Evolutionary conservation across 2,888 invertebrate genomes (phyloP), one percentile per base, ranked within the genome.

Genomic region (Euphydryas editha): DNA sequence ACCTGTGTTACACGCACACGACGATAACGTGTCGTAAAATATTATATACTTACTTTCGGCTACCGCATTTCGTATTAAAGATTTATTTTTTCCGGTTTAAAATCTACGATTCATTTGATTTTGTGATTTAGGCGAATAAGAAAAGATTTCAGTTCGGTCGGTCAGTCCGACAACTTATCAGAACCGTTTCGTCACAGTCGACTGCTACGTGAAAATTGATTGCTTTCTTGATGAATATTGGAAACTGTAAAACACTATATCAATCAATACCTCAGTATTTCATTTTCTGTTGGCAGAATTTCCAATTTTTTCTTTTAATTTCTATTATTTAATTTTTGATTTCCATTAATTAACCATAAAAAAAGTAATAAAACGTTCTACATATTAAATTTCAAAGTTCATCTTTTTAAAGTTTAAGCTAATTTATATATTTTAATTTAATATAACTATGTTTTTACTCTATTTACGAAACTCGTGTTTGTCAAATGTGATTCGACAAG

Each of bases 1-100:
- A 68, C 57, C 61, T 59, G 70, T 65, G 47, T 68, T 62, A 64
- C 59, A 68, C 68, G 66, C 68, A 73, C 73, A 77, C 74, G 75
- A 65, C 68, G 72, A 66, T 62, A 44, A 49, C 21, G 42, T 60
- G 71, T 70, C 70, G 67, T 76, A 69, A 72, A 74, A 71, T 55
- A 39, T 68, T 66, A 70, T 65, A 69, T 58, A 67, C 39, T 49
- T n/a, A 55, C 67, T 68, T 72, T 67, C 54, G 62, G 68, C 61
- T 58, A 60, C 60, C 69, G 67, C 56, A 61, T 65, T 68, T 62
- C 60, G 44, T 73, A 73, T 65, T 56, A 66, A 55, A 65, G 72
- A 71, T 68, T 72, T 72, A 70, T 67, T 44, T 67, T 60, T 72
- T 72, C 67, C 67, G 66, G 54, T 62, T 63, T 62, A 47, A 63